Evolutionary conservation across 2,888 invertebrate genomes (phyloP), one percentile per base, ranked within the genome.

Genomic region (Formica aserva): DNA sequence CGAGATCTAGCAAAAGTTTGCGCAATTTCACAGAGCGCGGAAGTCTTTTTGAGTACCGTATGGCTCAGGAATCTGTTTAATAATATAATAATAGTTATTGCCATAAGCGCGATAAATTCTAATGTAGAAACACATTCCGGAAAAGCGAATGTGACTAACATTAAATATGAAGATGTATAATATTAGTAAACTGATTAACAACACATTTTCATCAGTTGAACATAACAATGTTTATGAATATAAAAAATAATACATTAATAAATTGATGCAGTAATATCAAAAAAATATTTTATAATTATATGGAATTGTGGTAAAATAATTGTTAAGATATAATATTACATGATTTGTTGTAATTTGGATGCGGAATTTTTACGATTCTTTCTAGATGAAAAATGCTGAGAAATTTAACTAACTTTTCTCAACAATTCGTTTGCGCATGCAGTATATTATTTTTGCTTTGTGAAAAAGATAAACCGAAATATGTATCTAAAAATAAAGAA

Each of bases 21-120:
- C 94, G 92, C 84, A 94, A 94, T 72, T 97, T 97, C 90, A 82
- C 96, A 0, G 97, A 97, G 94, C 96, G 97, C 62, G 98, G 98
- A 84, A 98, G 97, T 90, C 96, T 98, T 66, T 97, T 96, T 90
- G 97, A 98, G 87, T 98, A 97, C 91, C 96, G 96, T 45, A 97
- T 96, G 92, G 96, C 97, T 0, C 98, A 98, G 92, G 97, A 98
- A 93, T 97, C 97, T 0, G 97, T 96, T 63, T 97, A 86, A 89
- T 9, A 69, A 65, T 26, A 26, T 26, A 18, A 48, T 1, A 0
- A 48, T 4, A 52, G n/a, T 52, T 38, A 63, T 38, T 45, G 22
- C 0, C 6, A 35, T n/a, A 41, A 71, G 2, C 1, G 9, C 3
- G 1, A 45, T 18, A n/a, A 69, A n/a, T 72, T 35, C 5, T 67